These are phyloP conservation scores for Oreotragus oreotragus DNA, from an alignment of 2,113 vertebrate species.

Conservation along the genomic window DNA sequence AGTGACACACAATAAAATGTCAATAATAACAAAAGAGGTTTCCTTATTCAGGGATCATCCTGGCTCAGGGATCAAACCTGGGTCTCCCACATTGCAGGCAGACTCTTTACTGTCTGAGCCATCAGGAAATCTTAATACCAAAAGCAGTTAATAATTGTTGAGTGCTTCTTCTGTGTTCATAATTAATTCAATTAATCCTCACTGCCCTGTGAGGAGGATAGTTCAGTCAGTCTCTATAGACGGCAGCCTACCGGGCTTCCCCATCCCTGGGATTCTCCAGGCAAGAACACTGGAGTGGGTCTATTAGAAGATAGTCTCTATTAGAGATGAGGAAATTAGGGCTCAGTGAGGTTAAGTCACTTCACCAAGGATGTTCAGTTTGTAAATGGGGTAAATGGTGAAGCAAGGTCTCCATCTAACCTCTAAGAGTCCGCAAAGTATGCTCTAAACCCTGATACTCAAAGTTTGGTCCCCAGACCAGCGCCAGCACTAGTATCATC, in stretches of 20 bases:
- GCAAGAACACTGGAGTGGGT: too few species aligned
- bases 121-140: neutral
- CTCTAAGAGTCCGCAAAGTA: neutral
- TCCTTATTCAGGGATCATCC: neutral
- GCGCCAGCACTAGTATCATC: neutral
- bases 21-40: neutral
- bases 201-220: neutral
- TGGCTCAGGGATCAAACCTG: neutral
- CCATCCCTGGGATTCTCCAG: too few species aligned
- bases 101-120: neutral
- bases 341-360: neutral
- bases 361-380: neutral
- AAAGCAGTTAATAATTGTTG: neutral
- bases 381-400: neutral
- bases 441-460: neutral
- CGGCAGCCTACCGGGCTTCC: too few species aligned
- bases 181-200: neutral
- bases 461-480: neutral
- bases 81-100: rapidly evolving
- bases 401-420: neutral
- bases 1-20: neutral
- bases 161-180: neutral
- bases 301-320: neutral
- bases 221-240: neutral
- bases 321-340: neutral